These are phyloP conservation scores for Intellagama lesueurii DNA, from an alignment of 2,797 vertebrate species.

Conservation along the genomic window DNA sequence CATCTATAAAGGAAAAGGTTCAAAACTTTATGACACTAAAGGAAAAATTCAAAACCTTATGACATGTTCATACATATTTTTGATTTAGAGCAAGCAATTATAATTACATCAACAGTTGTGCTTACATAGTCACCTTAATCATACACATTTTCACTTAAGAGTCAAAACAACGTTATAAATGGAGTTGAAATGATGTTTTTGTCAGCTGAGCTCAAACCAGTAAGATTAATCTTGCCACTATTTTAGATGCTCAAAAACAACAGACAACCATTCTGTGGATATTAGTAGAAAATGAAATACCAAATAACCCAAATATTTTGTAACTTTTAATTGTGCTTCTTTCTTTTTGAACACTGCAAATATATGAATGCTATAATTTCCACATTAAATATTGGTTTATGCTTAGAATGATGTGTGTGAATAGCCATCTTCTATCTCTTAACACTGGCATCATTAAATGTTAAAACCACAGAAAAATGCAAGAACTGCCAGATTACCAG, in stretches of 20 bases:
- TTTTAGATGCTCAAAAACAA: neutral
- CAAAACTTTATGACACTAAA: neutral
- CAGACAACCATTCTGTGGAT: constrained; percentile 28
- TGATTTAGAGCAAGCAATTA: neutral
- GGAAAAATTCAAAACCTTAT: neutral
- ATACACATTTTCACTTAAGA: constrained; percentile 28
- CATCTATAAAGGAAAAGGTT: neutral
- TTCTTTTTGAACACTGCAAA: constrained; percentile 28
- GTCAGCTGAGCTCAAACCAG: constrained; percentile 34
- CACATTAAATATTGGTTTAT: constrained; percentile 35
- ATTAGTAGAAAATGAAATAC: constrained; percentile 24
- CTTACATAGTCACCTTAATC: neutral
- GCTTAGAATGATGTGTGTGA: constrained; percentile 8
- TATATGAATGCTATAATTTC: constrained; percentile 47
- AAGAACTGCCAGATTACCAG: constrained; percentile 27
- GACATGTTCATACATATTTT: neutral
- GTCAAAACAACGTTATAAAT: constrained; percentile 10
- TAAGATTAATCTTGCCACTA: neutral
- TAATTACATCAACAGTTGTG: neutral
- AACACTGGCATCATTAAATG: constrained; percentile 42
- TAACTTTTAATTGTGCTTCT: neutral
- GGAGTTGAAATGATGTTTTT: constrained; percentile 10
- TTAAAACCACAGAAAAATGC: constrained; percentile 25
- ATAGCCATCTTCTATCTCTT: constrained; percentile 31
- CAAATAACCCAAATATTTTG: neutral